Percentiles rank a stretch among this genome's conserved stretches.
phyloP scores from a whole-genome alignment of 2,888 invertebrate species.

The Drosophila pseudotakahashii region DNA sequence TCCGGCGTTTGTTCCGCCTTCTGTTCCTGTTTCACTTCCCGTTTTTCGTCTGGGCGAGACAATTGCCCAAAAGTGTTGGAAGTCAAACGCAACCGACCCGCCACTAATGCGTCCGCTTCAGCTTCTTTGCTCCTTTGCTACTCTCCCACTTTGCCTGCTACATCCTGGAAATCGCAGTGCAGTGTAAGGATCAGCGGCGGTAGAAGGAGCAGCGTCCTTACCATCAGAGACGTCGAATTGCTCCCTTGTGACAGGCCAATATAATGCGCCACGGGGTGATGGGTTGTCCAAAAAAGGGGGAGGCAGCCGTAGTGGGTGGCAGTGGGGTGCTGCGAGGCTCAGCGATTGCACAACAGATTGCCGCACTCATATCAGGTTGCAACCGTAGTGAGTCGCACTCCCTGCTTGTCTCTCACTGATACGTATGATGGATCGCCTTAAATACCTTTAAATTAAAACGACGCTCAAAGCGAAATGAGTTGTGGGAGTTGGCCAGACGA shows the following conservation, averaged over 20 bases:
- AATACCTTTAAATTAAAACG: conserved; percentile 84
- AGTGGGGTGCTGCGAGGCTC: conserved; percentile 10
- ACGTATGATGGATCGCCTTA: conserved; percentile 83
- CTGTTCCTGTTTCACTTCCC: conserved; percentile 80
- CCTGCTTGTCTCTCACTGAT: conserved; percentile 55
- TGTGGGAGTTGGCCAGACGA: conserved; percentile 42
- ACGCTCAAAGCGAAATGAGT: conserved; percentile 71
- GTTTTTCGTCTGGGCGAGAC: conserved; percentile 58
- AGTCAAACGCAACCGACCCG: conserved; percentile 81
- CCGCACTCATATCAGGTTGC: conserved; percentile 83
- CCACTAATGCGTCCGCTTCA: conserved; percentile 76
- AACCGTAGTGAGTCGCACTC: conserved; percentile 36
- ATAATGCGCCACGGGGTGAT: conserved; percentile 83
- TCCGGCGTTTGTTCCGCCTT: conserved; percentile 84
- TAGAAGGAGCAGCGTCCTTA: conserved; percentile 25
- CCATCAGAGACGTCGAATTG: conserved; percentile 81
- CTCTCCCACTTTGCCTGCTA: too few relatives aligned
- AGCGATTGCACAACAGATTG: conserved; percentile 82
- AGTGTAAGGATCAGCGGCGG: conserved; percentile 30
- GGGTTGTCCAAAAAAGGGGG: conserved; percentile 4
- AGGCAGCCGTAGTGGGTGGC: conserved; percentile 21
- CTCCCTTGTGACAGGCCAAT: conserved; percentile 85
- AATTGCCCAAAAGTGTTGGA: conserved; percentile 82
- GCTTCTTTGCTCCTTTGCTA: conserved; percentile 7
- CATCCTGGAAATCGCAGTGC: conserved; percentile 16